Percentiles rank a stretch among this genome's conserved stretches.
Evolutionary conservation across 2,113 vertebrate species (phyloP).

Genomic region (Falcunculus frontatus): DNA sequence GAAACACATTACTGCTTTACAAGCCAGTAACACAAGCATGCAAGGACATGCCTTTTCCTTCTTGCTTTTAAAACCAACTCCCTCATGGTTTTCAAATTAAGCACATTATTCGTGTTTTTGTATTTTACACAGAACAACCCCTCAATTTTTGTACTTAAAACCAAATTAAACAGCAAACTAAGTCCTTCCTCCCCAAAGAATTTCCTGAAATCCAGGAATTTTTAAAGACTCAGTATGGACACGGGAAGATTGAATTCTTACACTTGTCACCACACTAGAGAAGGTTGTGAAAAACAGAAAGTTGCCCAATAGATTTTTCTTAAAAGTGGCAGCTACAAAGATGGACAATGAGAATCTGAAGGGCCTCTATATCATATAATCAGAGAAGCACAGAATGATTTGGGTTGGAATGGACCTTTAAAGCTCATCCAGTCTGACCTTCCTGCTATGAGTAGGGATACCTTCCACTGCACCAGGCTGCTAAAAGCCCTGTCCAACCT

Average conservation of each 20-base stretch:
- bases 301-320: neutral
- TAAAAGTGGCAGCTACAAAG: neutral
- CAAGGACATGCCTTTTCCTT: neutral
- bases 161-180: neutral
- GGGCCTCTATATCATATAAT: neutral
- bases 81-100: neutral
- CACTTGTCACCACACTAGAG: neutral
- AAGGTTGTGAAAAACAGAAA: neutral
- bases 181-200: neutral
- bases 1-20: neutral
- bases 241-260: neutral
- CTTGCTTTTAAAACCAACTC: neutral
- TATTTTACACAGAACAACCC: neutral
- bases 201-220: neutral
- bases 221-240: neutral
- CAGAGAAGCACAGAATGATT: neutral
- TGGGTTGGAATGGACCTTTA: neutral
- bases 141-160: neutral
- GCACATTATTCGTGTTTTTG: neutral
- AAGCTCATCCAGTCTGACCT: neutral
- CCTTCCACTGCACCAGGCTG: neutral
- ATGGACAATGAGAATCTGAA: neutral
- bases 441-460: neutral
- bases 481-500: neutral
- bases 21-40: neutral